These are phyloP conservation scores for Hypomesus transpacificus DNA, from an alignment of 2,113 vertebrate genomes.

Conservation along the genomic window DNA sequence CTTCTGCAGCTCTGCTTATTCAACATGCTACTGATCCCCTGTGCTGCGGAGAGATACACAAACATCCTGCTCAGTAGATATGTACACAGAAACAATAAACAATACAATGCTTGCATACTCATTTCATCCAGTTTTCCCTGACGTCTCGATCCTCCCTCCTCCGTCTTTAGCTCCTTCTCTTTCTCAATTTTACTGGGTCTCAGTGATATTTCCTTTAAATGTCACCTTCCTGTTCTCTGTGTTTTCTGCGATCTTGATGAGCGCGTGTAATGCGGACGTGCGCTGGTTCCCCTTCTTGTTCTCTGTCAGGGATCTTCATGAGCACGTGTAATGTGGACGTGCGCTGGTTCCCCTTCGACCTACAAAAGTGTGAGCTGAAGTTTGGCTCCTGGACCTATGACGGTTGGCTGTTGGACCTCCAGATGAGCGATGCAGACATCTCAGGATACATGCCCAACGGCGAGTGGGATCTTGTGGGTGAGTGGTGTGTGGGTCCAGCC, in stretches of 20 bases:
- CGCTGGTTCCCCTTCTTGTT: conserved; percentile 69
- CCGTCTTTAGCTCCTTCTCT: not conserved
- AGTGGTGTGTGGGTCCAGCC: conserved; percentile 22
- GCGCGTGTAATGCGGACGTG: conserved; percentile 77
- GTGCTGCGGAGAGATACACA: too few relatives aligned
- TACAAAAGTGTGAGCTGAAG: conserved; percentile 76
- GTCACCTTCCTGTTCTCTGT: conserved; percentile 22
- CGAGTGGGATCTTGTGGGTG: conserved; percentile 78
- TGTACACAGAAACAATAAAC: too few relatives aligned
- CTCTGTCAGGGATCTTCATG: conserved; percentile 73
- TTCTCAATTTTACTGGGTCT: not conserved
- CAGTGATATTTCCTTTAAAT: not conserved
- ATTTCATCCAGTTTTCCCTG: too few relatives aligned
- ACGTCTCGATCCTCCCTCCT: not conserved
- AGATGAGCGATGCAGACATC: conserved; percentile 74
- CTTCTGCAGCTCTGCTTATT: conserved; percentile 13
- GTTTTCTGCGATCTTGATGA: conserved; percentile 74
- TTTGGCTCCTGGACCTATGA: conserved; percentile 80
- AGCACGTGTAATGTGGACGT: conserved; percentile 79
- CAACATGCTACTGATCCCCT: too few relatives aligned
- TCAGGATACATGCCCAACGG: conserved; percentile 76
- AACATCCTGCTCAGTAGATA: too few relatives aligned
- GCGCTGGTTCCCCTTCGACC: conserved; percentile 80
- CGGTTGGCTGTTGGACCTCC: conserved; percentile 77
- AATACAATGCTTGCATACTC: too few relatives aligned